These are phyloP conservation scores for Balaenoptera acutorostrata DNA, from an alignment of 2,113 vertebrate genomes.

Conservation along the genomic window DNA sequence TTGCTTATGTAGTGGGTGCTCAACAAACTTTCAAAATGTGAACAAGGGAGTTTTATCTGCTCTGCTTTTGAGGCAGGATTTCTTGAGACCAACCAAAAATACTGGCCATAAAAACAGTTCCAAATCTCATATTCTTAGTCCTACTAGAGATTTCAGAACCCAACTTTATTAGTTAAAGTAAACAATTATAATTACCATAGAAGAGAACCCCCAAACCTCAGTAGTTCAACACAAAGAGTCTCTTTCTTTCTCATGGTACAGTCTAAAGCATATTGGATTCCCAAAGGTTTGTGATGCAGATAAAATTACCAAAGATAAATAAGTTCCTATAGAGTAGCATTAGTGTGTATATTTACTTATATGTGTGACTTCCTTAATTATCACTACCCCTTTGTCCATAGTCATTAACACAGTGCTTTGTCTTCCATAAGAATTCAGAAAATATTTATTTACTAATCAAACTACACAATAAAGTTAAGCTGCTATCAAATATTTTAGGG, in stretches of 20 bases:
- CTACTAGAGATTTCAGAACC: not conserved
- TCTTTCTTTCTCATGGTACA: not conserved
- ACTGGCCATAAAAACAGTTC: not conserved
- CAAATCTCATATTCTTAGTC: not conserved
- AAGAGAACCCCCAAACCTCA: not conserved
- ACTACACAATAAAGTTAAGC: not conserved
- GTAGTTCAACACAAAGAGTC: not conserved
- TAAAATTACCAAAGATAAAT: not conserved
- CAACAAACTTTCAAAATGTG: not conserved
- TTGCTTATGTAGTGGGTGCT: not conserved
- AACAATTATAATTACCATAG: not conserved
- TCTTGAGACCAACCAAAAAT: not conserved
- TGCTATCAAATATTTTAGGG: not conserved
- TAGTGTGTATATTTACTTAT: not conserved
- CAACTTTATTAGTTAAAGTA: not conserved
- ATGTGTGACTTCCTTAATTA: not conserved
- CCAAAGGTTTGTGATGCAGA: not conserved
- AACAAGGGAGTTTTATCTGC: not conserved
- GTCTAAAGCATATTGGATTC: not conserved
- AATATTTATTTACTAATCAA: not conserved
- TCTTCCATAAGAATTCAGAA: constrained; percentile 32
- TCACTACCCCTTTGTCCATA: not conserved
- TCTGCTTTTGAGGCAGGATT: not conserved
- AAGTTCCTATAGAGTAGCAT: not conserved
- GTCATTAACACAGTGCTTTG: not conserved